These are phyloP conservation scores for Gobius niger DNA, from an alignment of 2,113 vertebrate genomes.

Conservation along the genomic window DNA sequence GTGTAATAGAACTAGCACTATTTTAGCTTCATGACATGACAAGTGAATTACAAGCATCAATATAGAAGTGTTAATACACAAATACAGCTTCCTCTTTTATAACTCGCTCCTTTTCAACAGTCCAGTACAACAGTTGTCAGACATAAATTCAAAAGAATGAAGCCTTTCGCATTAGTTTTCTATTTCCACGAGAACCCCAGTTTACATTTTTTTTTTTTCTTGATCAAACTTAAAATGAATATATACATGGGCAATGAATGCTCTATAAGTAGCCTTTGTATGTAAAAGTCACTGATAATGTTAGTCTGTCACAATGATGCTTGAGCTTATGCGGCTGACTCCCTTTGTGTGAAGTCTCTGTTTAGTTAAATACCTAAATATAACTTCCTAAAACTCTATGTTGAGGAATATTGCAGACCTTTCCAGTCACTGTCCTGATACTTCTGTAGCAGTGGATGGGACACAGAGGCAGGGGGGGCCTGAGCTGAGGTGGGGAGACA, in stretches of 20 bases:
- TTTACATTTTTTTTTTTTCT: conserved; percentile 78
- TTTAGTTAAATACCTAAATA: conserved; percentile 67
- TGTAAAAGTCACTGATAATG: conserved; percentile 99
- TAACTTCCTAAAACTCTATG: conserved; percentile 49
- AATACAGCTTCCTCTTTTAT: no score
- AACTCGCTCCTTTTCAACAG: no score
- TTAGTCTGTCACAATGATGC: conserved; percentile 97
- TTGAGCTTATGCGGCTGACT: conserved; percentile 84
- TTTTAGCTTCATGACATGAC: no score
- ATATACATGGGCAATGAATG: conserved; percentile 87
- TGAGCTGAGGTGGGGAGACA: conserved; percentile 13
- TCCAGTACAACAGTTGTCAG: neutral
- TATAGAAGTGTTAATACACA: no score
- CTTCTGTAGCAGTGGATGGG: conserved; percentile 28
- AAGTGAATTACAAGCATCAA: no score
- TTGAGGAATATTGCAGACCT: conserved; percentile 67
- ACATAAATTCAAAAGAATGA: conserved; percentile 11
- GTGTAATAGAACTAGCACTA: no score
- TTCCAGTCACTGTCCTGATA: conserved; percentile 49
- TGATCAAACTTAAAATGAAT: conserved; percentile 93
- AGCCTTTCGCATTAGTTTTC: conserved; percentile 22
- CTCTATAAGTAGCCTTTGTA: conserved; percentile 96
- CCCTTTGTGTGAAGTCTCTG: conserved; percentile 73
- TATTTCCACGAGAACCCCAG: conserved; percentile 83
- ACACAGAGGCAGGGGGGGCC: conserved; percentile 32